Evolutionary conservation across 2,888 invertebrate genomes (phyloP), one percentile per base, ranked within the genome.

Genomic region (Actias luna): DNA sequence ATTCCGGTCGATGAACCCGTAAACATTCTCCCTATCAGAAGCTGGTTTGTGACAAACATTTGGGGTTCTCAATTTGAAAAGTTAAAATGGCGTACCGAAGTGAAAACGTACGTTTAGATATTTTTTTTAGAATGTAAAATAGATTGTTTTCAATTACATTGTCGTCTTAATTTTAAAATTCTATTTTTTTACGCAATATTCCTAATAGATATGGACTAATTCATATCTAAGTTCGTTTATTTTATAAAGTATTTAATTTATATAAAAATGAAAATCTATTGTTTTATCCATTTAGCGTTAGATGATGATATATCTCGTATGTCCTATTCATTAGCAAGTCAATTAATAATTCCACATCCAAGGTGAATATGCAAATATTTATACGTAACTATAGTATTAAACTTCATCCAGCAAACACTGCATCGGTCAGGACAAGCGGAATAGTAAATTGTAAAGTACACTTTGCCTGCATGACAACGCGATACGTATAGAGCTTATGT

Each of bases 1-100:
- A 76, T 80, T 79, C 78, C 79, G 85, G 87, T 79, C 87, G 80
- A 74, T 78, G 88, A 85, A 82, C 88, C 80, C 69, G 77, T 77
- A 78, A 80, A 82, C 83, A 80, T 78, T 80, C 80, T 75, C 79
- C 69, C 82, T 84, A 85, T 85, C 82, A 75, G 73, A 71, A 82
- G 83, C 79, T 77, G 79, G 80, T 80, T 80, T 74, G 68, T 64
- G 76, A 77, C 78, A 73, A 74, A 71, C 73, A 72, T 73, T 73
- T 73, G 69, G 59, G 39, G 36, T 36, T 35, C 63, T 42, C 36
- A 59, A 63, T 59, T 63, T 55, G 25, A 59, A 59, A 39, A 39
- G 22, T 46, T 25, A 5, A 29, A 14, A 31, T 57, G 42, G 31
- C 33, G 29, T 57, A 14, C 55, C 55, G 7, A 8, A 29, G 55